Conservation (phyloP, 2,888 invertebrate species). For the Mythimna impura region DNA sequence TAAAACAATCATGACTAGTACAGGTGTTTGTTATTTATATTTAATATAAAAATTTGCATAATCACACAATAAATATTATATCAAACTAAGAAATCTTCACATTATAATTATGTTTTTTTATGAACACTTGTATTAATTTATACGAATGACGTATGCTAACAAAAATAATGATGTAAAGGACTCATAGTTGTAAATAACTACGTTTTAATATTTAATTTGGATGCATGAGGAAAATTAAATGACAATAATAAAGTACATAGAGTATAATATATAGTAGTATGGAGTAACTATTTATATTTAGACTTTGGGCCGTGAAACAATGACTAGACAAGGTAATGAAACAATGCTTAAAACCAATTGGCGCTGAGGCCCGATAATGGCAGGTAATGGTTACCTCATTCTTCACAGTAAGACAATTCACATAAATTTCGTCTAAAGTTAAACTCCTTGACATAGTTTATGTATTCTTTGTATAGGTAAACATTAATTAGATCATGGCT, state of each 20-base stretch:
- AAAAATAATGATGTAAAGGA: conserved; percentile 57
- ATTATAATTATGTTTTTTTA: conserved; percentile 55
- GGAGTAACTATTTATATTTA: conserved; percentile 21
- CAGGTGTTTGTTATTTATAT: conserved; percentile 56
- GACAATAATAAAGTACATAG: conserved; percentile 49
- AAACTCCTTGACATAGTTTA: conserved; percentile 35
- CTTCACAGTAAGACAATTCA: conserved; percentile 22
- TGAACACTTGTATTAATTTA: conserved; percentile 52
- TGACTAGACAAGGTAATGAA: conserved; percentile 39
- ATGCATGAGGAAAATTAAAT: conserved; percentile 40
- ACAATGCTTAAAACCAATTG: conserved; percentile 26
- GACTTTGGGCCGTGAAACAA: conserved; percentile 33
- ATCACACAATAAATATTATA: conserved; percentile 60
- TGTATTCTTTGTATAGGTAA: conserved; percentile 35
- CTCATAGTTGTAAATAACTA: conserved; percentile 40
- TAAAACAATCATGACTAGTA: conserved; percentile 61
- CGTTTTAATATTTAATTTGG: conserved; percentile 38
- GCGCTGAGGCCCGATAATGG: conserved; percentile 13
- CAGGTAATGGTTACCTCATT: conserved; percentile 12
- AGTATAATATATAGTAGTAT: too few species aligned
- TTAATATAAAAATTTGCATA: conserved; percentile 64
- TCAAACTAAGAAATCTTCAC: conserved; percentile 62
- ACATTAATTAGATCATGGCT: conserved; percentile 35
- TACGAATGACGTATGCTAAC: conserved; percentile 48
- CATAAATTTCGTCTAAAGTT: conserved; percentile 14